Evolutionary conservation across 2,113 vertebrate species (phyloP).

Genomic region (rat (Rattus norvegicus)): DNA sequence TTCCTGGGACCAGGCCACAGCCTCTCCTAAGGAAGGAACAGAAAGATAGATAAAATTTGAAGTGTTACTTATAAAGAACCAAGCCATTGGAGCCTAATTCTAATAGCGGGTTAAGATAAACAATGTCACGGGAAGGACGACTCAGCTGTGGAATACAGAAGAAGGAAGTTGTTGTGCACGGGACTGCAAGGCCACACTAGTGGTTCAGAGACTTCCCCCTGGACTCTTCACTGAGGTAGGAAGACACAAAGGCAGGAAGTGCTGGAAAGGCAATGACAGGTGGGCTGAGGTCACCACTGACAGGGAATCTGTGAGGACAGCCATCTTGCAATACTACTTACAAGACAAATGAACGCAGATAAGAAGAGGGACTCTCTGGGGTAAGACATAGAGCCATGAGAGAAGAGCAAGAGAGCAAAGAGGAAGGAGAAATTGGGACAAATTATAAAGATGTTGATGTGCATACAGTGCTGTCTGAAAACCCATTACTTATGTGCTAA

Average conservation of each 20-base stretch:
- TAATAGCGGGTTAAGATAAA: background rate
- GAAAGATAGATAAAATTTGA: conserved; percentile 26
- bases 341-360: background rate
- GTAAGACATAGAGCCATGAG: background rate
- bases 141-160: background rate
- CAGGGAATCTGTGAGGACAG: background rate
- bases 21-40: background rate
- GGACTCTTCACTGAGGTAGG: background rate
- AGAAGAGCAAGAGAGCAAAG: background rate
- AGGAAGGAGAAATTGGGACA: too few relatives aligned
- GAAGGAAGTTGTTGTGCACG: background rate
- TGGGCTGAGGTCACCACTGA: background rate
- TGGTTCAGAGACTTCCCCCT: background rate
- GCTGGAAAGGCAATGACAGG: background rate
- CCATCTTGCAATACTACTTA: background rate
- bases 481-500: background rate
- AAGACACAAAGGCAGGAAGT: background rate
- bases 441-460: background rate
- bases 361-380: background rate
- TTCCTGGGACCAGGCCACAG: background rate
- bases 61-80: conserved; percentile 14
- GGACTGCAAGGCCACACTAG: background rate
- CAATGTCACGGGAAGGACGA: background rate
- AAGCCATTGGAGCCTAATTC: background rate
- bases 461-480: background rate